Evolutionary conservation across 2,888 invertebrate genomes (phyloP), one percentile per base, ranked within the genome.

Genomic region (Cryptophagus acutangulus): DNA sequence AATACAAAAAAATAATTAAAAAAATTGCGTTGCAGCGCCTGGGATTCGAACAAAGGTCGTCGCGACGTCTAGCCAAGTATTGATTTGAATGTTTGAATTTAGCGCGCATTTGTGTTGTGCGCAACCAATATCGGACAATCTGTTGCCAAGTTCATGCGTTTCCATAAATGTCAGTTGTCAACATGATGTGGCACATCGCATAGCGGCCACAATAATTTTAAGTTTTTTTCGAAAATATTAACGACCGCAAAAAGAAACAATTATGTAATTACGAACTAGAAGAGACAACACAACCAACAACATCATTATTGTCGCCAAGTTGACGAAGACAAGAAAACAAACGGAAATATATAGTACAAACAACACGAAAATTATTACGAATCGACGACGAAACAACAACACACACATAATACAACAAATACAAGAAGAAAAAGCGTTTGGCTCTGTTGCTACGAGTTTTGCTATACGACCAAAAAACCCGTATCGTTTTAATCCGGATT

Each of bases 101-200:
- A 6, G 9, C 20, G 20, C 9, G 9, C 5, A 20, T 20, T 20
- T 20, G 20, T 20, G 9, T 20, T 6, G 20, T 20, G 50, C 49
- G 55, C 51, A 49, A 49, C 52, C 51, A 57, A 53, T 57, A 58
- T 60, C 60, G 59, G 53, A 52, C 48, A 18, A 57, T 57, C 65
- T 70, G 70, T 70, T 68, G 69, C 67, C 67, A 69, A 69, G 68
- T 69, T 70, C 69, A 71, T 71, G 71, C 70, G 71, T n/a, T n/a
- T n/a, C n/a, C n/a, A 16, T 31, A 33, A 18, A 50, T 51, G 57
- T 57, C 65, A 70, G 70, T 70, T 68, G 69, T 67, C 67, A 69
- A 69, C 69, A 70, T 70, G 70, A 71, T 71, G 71, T 71, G 71
- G 71, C 71, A 71, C 63, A 66, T 67, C 67, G 67, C 63, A 60